Base-by-base conservation (phyloP, 64 coral and sea anemone species). In the Pachyseris speciosa region DNA sequence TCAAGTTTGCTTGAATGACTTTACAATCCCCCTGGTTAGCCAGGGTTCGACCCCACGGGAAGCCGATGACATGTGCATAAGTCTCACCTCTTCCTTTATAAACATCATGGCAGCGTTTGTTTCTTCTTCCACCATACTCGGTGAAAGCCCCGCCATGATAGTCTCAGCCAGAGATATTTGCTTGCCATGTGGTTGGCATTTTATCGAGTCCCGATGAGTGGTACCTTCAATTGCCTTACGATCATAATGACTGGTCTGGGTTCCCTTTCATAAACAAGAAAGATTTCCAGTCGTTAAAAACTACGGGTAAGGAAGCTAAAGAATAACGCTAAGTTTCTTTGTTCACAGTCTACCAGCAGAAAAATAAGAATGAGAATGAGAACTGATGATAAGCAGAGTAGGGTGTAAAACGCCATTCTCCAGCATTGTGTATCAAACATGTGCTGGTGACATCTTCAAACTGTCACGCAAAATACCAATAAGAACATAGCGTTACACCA, bases 231-330 rank as follows among this genome's bases (percentile, higher is more conserved):
- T 40, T 15, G 39, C 30, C 39, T 89, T 37, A 0, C 90, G 86
- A 64, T 81, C 91, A 64, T 90, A 86, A 53, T 93, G 84, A 15
- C 52, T 59, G 24, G 91, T 93, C 61, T 96, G 95, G 17, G 95
- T 90, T 68, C 95, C 95, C 95, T 96, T 91, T 45, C 43, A 73
- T 10, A 30, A 86, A 52, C 15, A 10, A 16, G 10, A 69, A 26
- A 57, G n/a, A 38, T 1, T 53, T 58, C 11, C 20, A 60, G 12
- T 12, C 30, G 34, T 67, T 50, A 44, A 15, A 2, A 51, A 34
- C 47, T n/a, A n/a, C n/a, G n/a, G n/a, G n/a, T n/a, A n/a, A n/a
- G n/a, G n/a, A n/a, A n/a, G n/a, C n/a, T n/a, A n/a, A n/a, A n/a
- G n/a, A n/a, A n/a, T n/a, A n/a, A 16, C 51, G 2, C 5, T 55